phyloP scores from a whole-genome alignment of 2,797 vertebrate species.

The Parambassis ranga region DNA sequence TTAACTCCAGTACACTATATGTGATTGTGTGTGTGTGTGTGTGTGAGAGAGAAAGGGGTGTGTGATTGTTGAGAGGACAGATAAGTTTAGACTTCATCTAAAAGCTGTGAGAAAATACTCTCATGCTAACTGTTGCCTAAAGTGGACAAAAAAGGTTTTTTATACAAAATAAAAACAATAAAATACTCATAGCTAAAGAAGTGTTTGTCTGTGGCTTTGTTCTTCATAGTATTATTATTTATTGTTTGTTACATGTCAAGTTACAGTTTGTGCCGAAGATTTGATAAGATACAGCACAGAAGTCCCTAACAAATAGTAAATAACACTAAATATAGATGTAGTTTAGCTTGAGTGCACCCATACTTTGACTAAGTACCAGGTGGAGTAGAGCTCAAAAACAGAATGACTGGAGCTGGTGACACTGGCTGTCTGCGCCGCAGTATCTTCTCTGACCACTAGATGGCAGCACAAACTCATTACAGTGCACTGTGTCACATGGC shows the following conservation, averaged over 20 bases:
- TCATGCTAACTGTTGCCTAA: constrained; percentile 81
- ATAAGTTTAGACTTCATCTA: constrained; percentile 65
- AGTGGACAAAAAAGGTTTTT: constrained; percentile 71
- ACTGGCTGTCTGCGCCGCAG: neutral
- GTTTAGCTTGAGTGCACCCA: too few species aligned
- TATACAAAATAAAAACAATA: constrained; percentile 79
- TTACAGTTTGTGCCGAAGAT: too few species aligned
- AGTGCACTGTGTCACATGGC: neutral
- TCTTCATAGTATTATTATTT: neutral
- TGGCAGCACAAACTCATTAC: neutral
- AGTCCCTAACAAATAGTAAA: too few species aligned
- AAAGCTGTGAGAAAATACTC: constrained; percentile 72
- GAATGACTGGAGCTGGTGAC: too few species aligned
- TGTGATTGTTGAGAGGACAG: constrained; percentile 53
- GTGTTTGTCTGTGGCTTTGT: neutral
- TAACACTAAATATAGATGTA: too few species aligned
- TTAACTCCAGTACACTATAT: constrained; percentile 62
- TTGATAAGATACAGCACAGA: too few species aligned
- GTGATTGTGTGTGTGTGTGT: constrained; percentile 61
- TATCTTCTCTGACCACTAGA: neutral
- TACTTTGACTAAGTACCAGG: too few species aligned
- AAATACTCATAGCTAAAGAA: constrained; percentile 65
- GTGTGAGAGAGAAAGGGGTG: constrained; percentile 46
- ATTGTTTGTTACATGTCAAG: too few species aligned
- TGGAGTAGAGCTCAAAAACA: too few species aligned